Evolutionary conservation across 2,113 vertebrate genomes (phyloP).

Genomic region (Phylloscopus trochiloides): DNA sequence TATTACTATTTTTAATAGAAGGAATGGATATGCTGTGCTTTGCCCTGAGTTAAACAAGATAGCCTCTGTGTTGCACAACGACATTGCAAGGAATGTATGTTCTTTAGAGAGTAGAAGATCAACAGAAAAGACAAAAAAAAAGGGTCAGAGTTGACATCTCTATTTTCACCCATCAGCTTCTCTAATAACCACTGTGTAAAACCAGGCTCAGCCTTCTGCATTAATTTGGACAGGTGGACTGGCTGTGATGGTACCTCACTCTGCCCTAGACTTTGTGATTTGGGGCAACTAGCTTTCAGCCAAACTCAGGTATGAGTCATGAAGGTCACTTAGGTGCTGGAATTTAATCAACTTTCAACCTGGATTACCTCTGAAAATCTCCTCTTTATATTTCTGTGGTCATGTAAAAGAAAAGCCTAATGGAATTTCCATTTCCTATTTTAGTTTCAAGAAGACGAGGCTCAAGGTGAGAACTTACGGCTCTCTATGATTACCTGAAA

Average conservation of each 20-base stretch:
- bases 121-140: neutral
- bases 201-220: neutral
- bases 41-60: neutral
- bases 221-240: neutral
- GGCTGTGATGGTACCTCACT: neutral
- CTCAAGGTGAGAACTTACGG: neutral
- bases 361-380: neutral
- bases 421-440: neutral
- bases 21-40: neutral
- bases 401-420: neutral
- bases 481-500: neutral
- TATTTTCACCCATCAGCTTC: neutral
- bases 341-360: neutral
- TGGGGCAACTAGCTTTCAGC: neutral
- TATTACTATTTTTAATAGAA: neutral
- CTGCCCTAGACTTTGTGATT: neutral
- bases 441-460: neutral
- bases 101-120: neutral
- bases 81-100: neutral
- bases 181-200: neutral
- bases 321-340: neutral
- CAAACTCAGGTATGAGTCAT: neutral
- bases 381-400: neutral
- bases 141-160: accelerated
- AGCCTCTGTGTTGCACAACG: neutral